Evolutionary conservation across 2,797 vertebrate genomes (phyloP), one percentile per base, ranked within the genome.

Genomic region (Orientallactaga sibirica): DNA sequence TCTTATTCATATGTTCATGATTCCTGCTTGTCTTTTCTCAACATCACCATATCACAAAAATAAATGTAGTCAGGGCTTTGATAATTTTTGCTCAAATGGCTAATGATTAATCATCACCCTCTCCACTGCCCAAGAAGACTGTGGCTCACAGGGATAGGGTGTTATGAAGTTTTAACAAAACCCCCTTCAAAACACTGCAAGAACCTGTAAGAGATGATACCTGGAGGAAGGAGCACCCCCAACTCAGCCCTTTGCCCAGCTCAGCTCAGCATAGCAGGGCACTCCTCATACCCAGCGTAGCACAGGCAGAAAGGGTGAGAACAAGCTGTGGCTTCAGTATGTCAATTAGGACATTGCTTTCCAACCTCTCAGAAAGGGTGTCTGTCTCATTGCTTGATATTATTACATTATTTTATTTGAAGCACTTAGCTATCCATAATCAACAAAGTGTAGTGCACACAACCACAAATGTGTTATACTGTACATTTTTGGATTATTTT

Each of bases 51-150:
- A 29, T 66, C 27, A 68, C 52, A 74, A 90, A 86, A 64, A 16
- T 84, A 82, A 92, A 81, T 74, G 58, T 5, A 91, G 3, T 92
- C 83, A 75, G 27, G 19, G 15, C 37, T 89, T 91, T 9, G 41
- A 15, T 68, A 37, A 48, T 52, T 92, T 85, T 89, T 85, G n/a
- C 85, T 79, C 58, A 82, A 89, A 95, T 79, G 10, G 67, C 76
- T 91, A 67, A 93, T 90, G 74, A 66, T 55, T 25, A 41, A 94
- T 12, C 77, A 58, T 73, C 8, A 78, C 27, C 86, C 18, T 37
- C 37, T 94, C 20, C 27, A 55, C 55, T 84, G 67, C 15, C 62
- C 80, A 73, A 83, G 25, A 83, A 25, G 58, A 27, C 3, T 86
- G 67, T 3, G 66, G 58, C 10, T 83, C 3, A 48, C 2, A 24